phyloP scores from a whole-genome alignment of 2,113 vertebrate genomes.

The Platysteira castanea region DNA sequence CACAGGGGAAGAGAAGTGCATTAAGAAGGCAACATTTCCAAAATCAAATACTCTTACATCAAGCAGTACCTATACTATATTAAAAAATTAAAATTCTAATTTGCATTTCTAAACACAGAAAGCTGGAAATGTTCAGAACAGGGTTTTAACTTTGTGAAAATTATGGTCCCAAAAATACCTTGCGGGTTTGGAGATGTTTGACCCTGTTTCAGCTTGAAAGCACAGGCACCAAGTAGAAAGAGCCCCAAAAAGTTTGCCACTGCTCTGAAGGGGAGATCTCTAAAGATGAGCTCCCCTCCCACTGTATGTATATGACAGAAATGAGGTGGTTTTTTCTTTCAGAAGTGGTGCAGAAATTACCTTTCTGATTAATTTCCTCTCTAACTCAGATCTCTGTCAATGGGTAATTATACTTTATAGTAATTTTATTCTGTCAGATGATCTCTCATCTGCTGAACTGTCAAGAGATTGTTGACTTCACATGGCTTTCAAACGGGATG shows the following conservation, averaged over 20 bases:
- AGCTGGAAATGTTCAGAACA: neutral
- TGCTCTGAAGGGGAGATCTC: neutral
- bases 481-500: neutral
- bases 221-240: neutral
- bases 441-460: neutral
- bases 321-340: neutral
- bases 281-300: neutral
- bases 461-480: neutral
- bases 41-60: neutral
- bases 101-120: neutral
- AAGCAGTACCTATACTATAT: neutral
- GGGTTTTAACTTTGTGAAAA: neutral
- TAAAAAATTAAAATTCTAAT: neutral
- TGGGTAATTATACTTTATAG: neutral
- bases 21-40: neutral
- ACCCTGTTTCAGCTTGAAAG: neutral
- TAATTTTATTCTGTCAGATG: neutral
- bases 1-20: neutral
- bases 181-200: neutral
- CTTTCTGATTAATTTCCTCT: neutral
- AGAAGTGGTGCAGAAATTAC: neutral
- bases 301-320: neutral
- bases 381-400: neutral
- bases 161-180: neutral
- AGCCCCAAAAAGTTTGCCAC: neutral